Percentiles rank a stretch among this genome's conserved stretches.
Evolutionary conservation across 1,140 invertebrate species (phyloP).

Genomic region (Mamestra configurata): DNA sequence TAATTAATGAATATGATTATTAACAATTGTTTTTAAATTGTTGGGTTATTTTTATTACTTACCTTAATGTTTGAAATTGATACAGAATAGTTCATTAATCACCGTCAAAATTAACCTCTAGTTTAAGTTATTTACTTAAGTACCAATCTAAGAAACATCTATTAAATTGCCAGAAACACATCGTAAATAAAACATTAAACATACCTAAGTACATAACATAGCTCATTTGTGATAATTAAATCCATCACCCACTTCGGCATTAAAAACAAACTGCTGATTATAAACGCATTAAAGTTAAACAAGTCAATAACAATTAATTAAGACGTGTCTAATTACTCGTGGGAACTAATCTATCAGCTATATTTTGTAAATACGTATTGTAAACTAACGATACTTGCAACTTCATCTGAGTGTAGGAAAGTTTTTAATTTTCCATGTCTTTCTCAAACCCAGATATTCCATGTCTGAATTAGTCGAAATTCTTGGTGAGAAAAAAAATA

Average conservation of each 20-base stretch:
- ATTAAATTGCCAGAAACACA: background rate
- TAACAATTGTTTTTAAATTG: background rate
- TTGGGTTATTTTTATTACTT: background rate
- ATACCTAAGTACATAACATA: background rate
- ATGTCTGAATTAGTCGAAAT: too few relatives aligned
- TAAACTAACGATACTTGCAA: background rate
- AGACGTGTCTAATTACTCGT: constrained; percentile 17
- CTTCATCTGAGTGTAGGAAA: too few relatives aligned
- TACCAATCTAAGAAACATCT: background rate
- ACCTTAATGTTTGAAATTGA: background rate
- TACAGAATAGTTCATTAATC: constrained; percentile 14
- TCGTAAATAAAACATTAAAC: background rate
- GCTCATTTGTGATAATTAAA: constrained; percentile 4
- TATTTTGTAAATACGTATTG: constrained; percentile 13
- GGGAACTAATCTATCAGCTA: background rate
- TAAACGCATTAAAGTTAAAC: background rate
- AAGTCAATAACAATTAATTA: constrained; percentile 22
- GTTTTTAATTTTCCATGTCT: too few relatives aligned
- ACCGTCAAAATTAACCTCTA: constrained; percentile 9
- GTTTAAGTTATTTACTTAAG: background rate
- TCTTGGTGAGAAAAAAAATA: too few relatives aligned
- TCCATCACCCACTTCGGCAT: background rate
- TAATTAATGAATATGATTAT: constrained; percentile 17
- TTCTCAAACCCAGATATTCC: too few relatives aligned
- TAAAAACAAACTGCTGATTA: constrained; percentile 1